Base-by-base conservation (phyloP, 2,113 vertebrate species). In the Sinocyclocheilus maitianheensis region DNA sequence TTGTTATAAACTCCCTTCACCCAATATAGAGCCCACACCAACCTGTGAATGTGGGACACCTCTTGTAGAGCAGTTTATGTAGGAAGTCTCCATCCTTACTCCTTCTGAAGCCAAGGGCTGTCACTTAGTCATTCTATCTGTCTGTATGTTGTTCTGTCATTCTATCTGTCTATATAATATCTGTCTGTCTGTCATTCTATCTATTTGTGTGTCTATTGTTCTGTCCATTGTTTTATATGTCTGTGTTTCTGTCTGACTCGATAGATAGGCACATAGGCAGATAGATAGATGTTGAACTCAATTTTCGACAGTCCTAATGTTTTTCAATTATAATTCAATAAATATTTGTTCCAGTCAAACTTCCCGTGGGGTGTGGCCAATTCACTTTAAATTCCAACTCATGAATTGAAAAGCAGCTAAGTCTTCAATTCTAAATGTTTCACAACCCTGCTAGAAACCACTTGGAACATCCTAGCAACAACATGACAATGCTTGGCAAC, bases 11-110 rank as follows among this genome's bases (percentile, higher is more conserved):
- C 37, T 37, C 37, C 37, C 20, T 46, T 81, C 37, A 65, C 14
- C n/a, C 16, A 22, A n/a, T 11, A 37, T 20, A 7, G 51, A 46
- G 53, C 58, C 37, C 40, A 72, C 40, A 10, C 63, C 8, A 74
- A 95, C 93, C 94, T 91, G 91, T 92, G 88, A 95, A 94, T 62
- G 86, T 83, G 22, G 93, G 91, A 55, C 93, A 77, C 69, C 87
- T 95, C 85, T 89, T 91, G 10, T 16, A 90, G 58, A 91, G 91
- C 72, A 93, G 58, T 76, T 92, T 95, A 89, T 93, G 91, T 69
- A 95, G 87, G 77, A 91, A 91, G 86, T 92, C 91, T 22, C 92
- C 94, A 51, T 94, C 89, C 10, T 89, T 79, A 67, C 92, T 93
- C 71, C 76, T 94, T 89, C 84, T 94, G 89, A 96, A 96, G 5